Conservation (phyloP, 2,888 invertebrate genomes). For the Pristionchus japonicus region DNA sequence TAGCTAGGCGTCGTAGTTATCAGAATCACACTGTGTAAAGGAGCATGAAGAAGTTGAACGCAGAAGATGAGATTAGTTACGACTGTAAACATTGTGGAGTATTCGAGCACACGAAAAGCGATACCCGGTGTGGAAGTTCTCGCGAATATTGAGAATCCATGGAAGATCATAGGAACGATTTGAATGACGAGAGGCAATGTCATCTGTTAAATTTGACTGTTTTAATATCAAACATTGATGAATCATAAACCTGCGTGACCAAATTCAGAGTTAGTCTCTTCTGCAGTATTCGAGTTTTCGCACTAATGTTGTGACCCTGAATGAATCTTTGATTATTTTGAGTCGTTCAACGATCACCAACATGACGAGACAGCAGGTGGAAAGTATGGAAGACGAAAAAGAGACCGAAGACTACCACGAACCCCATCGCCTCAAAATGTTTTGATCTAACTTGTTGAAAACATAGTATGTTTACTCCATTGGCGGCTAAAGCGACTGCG, state of each 20-base stretch:
- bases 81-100: not conserved
- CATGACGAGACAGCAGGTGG: not conserved
- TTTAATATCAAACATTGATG: not conserved
- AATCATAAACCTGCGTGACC: not conserved
- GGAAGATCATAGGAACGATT: not conserved
- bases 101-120: not conserved
- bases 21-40: not conserved
- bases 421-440: not conserved
- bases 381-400: not conserved
- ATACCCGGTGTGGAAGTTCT: not conserved
- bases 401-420: not conserved
- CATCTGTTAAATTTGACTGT: not conserved
- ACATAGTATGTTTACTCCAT: not conserved
- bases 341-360: not conserved
- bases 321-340: not conserved
- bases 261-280: not conserved
- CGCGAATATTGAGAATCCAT: not conserved
- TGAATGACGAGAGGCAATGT: not conserved
- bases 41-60: not conserved
- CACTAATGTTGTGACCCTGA: not conserved
- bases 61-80: not conserved
- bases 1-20: not conserved
- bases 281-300: not conserved
- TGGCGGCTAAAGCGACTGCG: not conserved
- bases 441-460: too few species aligned